Evolutionary conservation across 2,888 invertebrate species (phyloP), one percentile per base, ranked within the genome.

Genomic region (Chironomus tentans): DNA sequence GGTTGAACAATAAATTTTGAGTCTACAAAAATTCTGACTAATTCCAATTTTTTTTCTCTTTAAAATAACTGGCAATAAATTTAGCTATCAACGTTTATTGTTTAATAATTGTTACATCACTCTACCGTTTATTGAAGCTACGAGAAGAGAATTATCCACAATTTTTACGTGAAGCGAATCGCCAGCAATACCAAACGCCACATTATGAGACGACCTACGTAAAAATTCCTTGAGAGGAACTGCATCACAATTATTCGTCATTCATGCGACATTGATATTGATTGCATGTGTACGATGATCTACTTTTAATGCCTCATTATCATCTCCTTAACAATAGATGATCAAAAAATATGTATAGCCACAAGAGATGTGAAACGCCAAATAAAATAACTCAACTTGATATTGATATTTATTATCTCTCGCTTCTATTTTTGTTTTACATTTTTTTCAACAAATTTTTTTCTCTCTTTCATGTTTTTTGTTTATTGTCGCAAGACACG

Each of bases 191-290:
- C 10, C 75, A 75, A 48, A 24, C 28, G 7, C 74, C 61, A 47
- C 61, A 74, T 48, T 76, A 69, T 21, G 76, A 76, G 28, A 69
- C 76, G 46, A 69, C 76, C 69, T 76, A 76, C 61, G 76, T 76
- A 5, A 68, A 69, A 50, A 69, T 76, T 50, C 76, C 76, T 21
- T 74, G 38, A 72, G 50, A 4, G 56, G 56, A n/a, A 56, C 56
- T 56, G n/a, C 56, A 56, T 6, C n/a, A 18, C 56, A 24, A 21
- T 21, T 65, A 24, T 21, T 21, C 65, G 21, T 13, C 18, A 21
- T 22, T 13, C 21, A 22, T 65, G 18, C 21, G 56, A 56, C 56
- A 56, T 56, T 56, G 56, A 56, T 56, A 15, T 18, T 56, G 56
- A 56, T 56, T 56, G 56, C 56, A 15, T 38, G 18, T 56, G 5